A percentile compares a stretch with the other conserved stretches of the same genome.
phyloP scores from a whole-genome alignment of 2,888 invertebrate species.

The Chydorus sphaericus region DNA sequence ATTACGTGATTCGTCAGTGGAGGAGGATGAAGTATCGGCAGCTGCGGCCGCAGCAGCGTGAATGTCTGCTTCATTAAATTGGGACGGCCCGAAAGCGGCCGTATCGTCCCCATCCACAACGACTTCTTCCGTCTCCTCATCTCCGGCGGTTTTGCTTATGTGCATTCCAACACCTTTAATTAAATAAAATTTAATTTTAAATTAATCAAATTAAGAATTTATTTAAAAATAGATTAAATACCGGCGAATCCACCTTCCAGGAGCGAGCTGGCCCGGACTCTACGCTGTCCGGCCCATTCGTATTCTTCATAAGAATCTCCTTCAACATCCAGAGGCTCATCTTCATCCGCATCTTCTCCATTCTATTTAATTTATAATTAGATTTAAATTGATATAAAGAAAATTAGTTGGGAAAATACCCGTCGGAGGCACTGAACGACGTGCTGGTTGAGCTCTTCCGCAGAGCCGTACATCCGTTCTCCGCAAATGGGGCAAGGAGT shows the following conservation, averaged over 20 bases:
- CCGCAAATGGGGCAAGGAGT: conserved; percentile 63
- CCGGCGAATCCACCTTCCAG: conserved; percentile 49
- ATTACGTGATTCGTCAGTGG: neutral
- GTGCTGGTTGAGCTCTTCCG: conserved; percentile 56
- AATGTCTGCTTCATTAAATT: conserved; percentile 61
- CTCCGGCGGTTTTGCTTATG: conserved; percentile 31
- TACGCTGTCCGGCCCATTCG: conserved; percentile 79
- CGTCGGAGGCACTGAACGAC: conserved; percentile 51
- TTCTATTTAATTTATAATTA: conserved; percentile 19
- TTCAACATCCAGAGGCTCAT: conserved; percentile 49
- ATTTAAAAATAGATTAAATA: conserved; percentile 20
- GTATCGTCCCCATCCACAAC: conserved; percentile 80
- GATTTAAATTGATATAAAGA: neutral
- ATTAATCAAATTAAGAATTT: neutral
- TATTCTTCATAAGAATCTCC: conserved; percentile 63
- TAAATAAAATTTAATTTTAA: neutral
- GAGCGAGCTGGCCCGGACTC: conserved; percentile 51
- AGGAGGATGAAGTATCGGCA: no score
- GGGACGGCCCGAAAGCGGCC: conserved; percentile 66
- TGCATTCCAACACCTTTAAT: conserved; percentile 29
- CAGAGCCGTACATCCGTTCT: conserved; percentile 42
- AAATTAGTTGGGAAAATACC: conserved; percentile 26
- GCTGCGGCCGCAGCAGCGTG: neutral
- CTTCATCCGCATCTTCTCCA: conserved; percentile 43
- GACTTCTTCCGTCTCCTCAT: conserved; percentile 55